Evolutionary conservation across 2,113 vertebrate genomes (phyloP), one percentile per base, ranked within the genome.

Genomic region (Hylia prasina): DNA sequence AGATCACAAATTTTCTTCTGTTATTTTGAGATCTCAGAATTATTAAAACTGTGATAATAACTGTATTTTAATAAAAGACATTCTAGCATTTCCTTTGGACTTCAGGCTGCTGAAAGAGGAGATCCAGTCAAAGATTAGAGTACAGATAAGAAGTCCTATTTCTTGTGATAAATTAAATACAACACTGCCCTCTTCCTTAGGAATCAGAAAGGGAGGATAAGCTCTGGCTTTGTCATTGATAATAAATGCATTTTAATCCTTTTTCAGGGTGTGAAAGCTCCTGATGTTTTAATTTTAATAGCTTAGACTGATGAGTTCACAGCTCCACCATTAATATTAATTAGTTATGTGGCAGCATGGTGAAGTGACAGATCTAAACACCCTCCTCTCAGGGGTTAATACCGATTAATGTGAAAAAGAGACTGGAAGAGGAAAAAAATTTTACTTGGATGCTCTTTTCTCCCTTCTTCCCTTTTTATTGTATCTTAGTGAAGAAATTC

Each of bases 261-360:
- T 77, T 71, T 80, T 71, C 57, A 72, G 40, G 14, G 7, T 39
- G 24, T 66, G 63, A 92, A 50, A 84, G 27, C 54, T 86, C 6
- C 1, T 73, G 66, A 94, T 96, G 61, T 72, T 91, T 97, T 73
- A 87, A 95, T 91, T 96, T 92, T 70, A 80, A 64, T 65, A 85
- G 31, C 16, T 75, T 56, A 78, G 58, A 70, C 56, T 94, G 63
- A 85, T 81, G 51, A 93, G 40, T 94, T 96, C 83, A 89, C 21
- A 81, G 33, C 33, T 94, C 56, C 33, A 91, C 21, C 25, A 85
- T 87, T 94, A 96, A 48, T 80, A 95, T 88, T 91, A 94, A 94
- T 92, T 95, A 91, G 35, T 72, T 87, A 70, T 51, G n/a, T 47
- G 69, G 31, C 40, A 79, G 42, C 33, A 87, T 57, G 39, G 79